Evolutionary conservation across 92 coral and sea anemone genomes (phyloP).

Genomic region (Porites rus): DNA sequence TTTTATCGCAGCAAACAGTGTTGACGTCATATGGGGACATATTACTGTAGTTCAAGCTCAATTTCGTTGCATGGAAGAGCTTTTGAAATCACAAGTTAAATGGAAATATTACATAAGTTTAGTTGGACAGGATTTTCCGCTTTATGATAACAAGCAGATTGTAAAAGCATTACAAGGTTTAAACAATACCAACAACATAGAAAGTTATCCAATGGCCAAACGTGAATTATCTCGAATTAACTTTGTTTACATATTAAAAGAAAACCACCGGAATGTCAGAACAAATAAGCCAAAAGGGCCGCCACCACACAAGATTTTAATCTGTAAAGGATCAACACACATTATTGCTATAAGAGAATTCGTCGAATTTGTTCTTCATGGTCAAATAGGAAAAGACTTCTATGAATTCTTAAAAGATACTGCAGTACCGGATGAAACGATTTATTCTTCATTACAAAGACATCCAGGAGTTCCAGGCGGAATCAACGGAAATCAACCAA

Average conservation of each 20-base stretch:
- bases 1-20: slow-evolving; percentile 38
- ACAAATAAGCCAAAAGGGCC: slow-evolving; percentile 2
- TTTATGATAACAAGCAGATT: slow-evolving; percentile 50
- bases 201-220: slow-evolving; percentile 3
- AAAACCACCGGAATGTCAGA: background rate
- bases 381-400: slow-evolving; percentile 37
- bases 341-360: slow-evolving; percentile 44
- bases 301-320: slow-evolving; percentile 37
- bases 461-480: slow-evolving; percentile 10
- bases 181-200: no score
- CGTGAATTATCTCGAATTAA: background rate
- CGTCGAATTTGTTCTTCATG: slow-evolving; percentile 24
- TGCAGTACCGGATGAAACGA: slow-evolving; percentile 44
- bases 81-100: slow-evolving; percentile 17
- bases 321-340: slow-evolving; percentile 49
- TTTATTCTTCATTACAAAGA: slow-evolving; percentile 23
- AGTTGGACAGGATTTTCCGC: slow-evolving; percentile 77
- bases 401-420: slow-evolving; percentile 46
- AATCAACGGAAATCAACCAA: background rate
- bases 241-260: background rate
- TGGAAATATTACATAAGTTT: slow-evolving; percentile 73
- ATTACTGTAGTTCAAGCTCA: slow-evolving; percentile 54
- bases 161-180: slow-evolving; percentile 4
- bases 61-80: slow-evolving; percentile 62
- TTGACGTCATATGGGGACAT: slow-evolving; percentile 63